Evolutionary conservation across 2,797 vertebrate species (phyloP), one percentile per base, ranked within the genome.

Genomic region (Gymnodraco acuticeps): DNA sequence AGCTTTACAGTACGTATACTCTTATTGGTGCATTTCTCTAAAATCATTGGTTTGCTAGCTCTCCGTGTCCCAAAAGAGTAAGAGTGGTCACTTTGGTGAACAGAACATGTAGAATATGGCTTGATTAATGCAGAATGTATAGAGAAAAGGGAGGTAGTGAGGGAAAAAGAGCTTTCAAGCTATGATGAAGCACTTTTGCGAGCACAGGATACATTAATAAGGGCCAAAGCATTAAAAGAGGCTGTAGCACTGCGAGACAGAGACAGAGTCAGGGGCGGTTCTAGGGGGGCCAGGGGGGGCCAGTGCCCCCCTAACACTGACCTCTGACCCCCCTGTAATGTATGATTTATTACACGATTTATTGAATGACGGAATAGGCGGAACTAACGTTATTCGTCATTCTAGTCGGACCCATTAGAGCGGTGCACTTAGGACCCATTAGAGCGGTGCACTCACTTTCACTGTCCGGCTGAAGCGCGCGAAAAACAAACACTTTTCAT

Each of bases 131-230:
- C 56, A 60, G 63, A 5, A 0, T 5, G 5, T 19, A 5, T 11
- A 5, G 1, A 56, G 19, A 3, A 10, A 58, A 2, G 52, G 1
- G 6, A 47, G 17, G 1, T 4, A 16, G 46, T 2, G 15, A 16
- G 23, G 47, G 20, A 45, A 46, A 43, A 55, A 60, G 68, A 11
- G 46, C 47, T 43, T 52, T 68, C 16, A 23, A 60, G 43, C 45
- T 4, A 31, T 41, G 64, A 75, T 69, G 42, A 55, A 61, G 64
- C 64, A 47, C 17, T 47, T 65, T 52, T 2, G 11, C 64, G 60
- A 23, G 23, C 15, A 27, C 0, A 13, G 16, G 15, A 19, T 11
- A 31, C 50, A 56, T 50, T 42, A 65, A 58, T 16, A 53, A 20
- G 4, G 0, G 5, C 43, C 20, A 3, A 14, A 19, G 16, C 53